Evolutionary conservation across 1,140 invertebrate species (phyloP), one percentile per base, ranked within the genome.

Genomic region (Popillia japonica): DNA sequence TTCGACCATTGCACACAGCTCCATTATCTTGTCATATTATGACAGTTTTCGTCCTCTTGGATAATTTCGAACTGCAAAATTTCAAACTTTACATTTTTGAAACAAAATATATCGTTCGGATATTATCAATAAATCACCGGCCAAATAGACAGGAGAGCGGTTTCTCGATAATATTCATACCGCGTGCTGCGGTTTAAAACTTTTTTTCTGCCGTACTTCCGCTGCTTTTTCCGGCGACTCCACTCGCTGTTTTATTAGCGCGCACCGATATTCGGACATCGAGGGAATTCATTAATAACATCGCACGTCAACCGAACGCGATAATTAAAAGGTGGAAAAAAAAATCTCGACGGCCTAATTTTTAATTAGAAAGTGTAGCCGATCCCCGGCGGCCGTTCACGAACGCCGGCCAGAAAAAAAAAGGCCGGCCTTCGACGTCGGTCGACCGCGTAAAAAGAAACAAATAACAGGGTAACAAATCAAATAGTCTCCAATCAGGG

Each of bases 401-500:
- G 27, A 22, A 48, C 44, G 44, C 44, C 44, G 44, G 6, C 44
- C 44, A 10, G 44, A 48, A 10, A 34, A 17, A 55, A 55, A 48
- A 55, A 55, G 14, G 48, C 48, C 48, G 17, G 14, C 48, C 17
- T 55, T 55, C 48, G 7, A n/a, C 48, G 48, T 68, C 22, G 61
- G 22, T 20, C 61, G 20, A 68, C 61, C 61, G 22, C 61, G 61
- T 68, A 68, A 68, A 68, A 68, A 68, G 61, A 68, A 68, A 68
- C 61, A 68, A 68, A 68, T 68, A 68, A 68, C 61, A 68, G 61
- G 61, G 61, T 68, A 68, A 68, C 61, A 68, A 68, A 68, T 68
- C 61, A 68, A 68, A 68, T 68, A 68, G 61, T 68, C 61, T 34
- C 61, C 61, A 68, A 68, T 68, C 61, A 68, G 61, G 27, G 61